phyloP scores from a whole-genome alignment of 1,140 invertebrate genomes.

The Drosophila novamexicana region DNA sequence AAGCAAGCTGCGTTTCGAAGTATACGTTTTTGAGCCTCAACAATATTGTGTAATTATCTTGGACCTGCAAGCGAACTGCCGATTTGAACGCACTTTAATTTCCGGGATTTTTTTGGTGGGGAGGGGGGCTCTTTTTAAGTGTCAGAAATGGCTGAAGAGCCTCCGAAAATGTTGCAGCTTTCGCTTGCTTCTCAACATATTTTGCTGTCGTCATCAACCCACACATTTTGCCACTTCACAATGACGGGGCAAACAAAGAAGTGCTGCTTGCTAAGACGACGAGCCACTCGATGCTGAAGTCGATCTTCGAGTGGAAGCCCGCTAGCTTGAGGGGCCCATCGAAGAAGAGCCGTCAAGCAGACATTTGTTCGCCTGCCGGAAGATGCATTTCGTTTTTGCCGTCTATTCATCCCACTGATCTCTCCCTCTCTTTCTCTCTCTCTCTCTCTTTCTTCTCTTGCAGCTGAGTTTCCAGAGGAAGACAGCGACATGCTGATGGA shows the following conservation, averaged over 20 bases:
- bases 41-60: no score
- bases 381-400: background rate
- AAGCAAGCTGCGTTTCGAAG: no score
- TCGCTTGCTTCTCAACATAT: constrained; percentile 26
- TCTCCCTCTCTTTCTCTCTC: background rate
- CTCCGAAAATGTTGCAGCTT: constrained; percentile 29
- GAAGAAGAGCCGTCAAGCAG: background rate
- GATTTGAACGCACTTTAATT: background rate
- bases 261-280: constrained; percentile 4
- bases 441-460: constrained; percentile 32
- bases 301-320: constrained; percentile 10
- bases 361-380: constrained; percentile 3
- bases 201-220: constrained; percentile 11
- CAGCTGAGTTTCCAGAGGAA: constrained; percentile 81
- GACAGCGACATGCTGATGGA: constrained; percentile 84
- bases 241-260: constrained; percentile 1
- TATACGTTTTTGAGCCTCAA: no score
- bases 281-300: constrained; percentile 13
- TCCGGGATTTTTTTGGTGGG: background rate
- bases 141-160: constrained; percentile 1
- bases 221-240: constrained; percentile 29
- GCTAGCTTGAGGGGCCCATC: constrained; percentile 6
- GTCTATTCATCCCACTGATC: background rate
- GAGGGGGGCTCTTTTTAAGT: background rate
- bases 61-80: no score